A percentile compares a stretch with the other conserved stretches of the same genome.
Evolutionary conservation across 2,797 vertebrate genomes (phyloP).

Genomic region (Eleutherodactylus coqui): DNA sequence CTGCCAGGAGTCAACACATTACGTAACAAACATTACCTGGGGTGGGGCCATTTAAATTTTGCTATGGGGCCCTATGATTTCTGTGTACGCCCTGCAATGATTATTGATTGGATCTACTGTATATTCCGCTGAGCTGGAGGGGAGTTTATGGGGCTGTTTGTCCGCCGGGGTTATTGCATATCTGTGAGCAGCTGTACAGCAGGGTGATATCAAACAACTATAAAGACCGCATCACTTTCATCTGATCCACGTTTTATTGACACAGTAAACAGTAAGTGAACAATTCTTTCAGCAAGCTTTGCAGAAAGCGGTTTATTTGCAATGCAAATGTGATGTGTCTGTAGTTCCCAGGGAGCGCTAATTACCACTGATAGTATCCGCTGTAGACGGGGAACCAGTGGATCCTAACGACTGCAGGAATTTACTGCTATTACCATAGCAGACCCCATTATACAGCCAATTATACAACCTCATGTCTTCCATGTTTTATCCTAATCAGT

Average conservation of each 20-base stretch:
- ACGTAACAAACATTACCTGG: no score
- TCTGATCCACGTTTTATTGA: background rate
- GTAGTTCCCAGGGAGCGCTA: background rate
- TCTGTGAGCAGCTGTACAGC: background rate
- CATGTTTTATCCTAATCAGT: background rate
- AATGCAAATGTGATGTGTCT: background rate
- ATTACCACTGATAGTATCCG: background rate
- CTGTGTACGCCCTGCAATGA: no score
- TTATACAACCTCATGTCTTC: background rate
- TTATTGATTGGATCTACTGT: background rate
- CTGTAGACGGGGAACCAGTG: background rate
- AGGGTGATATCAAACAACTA: background rate
- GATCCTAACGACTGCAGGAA: background rate
- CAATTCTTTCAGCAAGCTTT: background rate
- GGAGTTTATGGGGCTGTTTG: background rate
- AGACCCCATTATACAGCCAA: background rate
- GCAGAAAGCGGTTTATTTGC: background rate
- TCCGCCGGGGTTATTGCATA: background rate
- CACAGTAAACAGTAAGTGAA: background rate
- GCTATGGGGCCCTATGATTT: no score
- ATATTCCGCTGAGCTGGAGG: background rate
- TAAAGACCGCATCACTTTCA: background rate
- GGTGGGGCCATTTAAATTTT: no score
- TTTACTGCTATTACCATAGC: background rate
- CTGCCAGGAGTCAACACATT: no score